Conservation (phyloP, 35 echinoderm and acorn worm species). For the Amphiura filiformis region DNA sequence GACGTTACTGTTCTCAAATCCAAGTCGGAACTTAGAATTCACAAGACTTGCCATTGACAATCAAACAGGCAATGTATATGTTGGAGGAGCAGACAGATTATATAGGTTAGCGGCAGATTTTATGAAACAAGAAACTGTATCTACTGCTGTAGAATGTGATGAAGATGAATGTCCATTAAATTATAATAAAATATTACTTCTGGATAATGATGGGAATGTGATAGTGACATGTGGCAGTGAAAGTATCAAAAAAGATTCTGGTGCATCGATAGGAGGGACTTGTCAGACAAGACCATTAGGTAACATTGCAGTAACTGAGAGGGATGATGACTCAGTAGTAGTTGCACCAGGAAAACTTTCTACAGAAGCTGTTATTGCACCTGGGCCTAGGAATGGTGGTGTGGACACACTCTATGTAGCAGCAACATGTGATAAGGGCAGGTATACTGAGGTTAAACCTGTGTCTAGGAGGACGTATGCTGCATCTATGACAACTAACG, state of each 20-base stretch:
- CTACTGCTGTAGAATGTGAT: not conserved
- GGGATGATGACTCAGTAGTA: not conserved
- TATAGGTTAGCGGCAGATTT: not conserved
- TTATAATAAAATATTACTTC: conserved; percentile 23
- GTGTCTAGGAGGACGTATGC: not conserved
- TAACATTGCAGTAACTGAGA: not conserved
- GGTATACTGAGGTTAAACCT: not conserved
- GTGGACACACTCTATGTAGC: not conserved
- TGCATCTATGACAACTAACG: not conserved
- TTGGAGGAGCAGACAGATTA: not conserved
- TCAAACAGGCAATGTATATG: not conserved
- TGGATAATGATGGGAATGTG: not conserved
- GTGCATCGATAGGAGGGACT: no score
- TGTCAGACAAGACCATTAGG: not conserved
- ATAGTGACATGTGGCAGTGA: conserved; percentile 21
- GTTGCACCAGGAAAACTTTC: not conserved
- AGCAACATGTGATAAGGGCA: not conserved
- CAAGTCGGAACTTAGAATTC: not conserved
- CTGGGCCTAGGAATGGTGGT: conserved; percentile 1
- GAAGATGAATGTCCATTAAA: not conserved
- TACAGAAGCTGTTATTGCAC: not conserved
- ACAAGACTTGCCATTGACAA: not conserved
- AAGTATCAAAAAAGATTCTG: not conserved
- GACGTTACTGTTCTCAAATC: not conserved
- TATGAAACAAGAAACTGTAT: not conserved